Conservation (phyloP, 2,113 vertebrate species). For the Marcusenius ussheri region DNA sequence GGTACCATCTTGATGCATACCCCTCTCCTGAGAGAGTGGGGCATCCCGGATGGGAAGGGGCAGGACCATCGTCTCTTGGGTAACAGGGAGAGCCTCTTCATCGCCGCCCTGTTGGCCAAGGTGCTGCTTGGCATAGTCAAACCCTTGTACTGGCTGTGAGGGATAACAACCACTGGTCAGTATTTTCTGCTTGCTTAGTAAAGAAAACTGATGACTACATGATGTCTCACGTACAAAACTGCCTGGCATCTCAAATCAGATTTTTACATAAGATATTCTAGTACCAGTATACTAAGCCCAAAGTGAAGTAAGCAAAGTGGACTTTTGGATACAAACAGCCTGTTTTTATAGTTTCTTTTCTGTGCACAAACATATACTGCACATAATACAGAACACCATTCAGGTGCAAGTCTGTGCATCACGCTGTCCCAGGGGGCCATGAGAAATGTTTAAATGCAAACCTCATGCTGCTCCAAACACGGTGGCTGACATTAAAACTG, state of each 20-base stretch:
- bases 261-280: neutral
- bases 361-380: neutral
- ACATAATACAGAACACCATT: neutral
- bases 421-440: neutral
- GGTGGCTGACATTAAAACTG: conserved; percentile 35
- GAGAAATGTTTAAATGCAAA: neutral
- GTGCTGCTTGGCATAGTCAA: conserved; percentile 97
- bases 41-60: conserved; percentile 78
- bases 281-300: neutral
- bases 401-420: neutral
- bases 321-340: neutral
- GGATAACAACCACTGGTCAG: conserved; percentile 4
- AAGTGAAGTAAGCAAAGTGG: neutral
- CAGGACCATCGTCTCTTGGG: conserved; percentile 85
- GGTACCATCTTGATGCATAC: conserved; percentile 73
- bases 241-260: neutral
- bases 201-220: neutral
- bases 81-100: conserved; percentile 81
- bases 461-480: conserved; percentile 29
- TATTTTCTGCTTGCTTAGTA: neutral
- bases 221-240: neutral
- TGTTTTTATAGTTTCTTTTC: neutral
- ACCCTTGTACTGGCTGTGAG: conserved; percentile 89
- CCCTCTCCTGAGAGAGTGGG: conserved; percentile 78
- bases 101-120: conserved; percentile 90